phyloP scores from a whole-genome alignment of 2,113 vertebrate species.

The Brienomyrus brachyistius region DNA sequence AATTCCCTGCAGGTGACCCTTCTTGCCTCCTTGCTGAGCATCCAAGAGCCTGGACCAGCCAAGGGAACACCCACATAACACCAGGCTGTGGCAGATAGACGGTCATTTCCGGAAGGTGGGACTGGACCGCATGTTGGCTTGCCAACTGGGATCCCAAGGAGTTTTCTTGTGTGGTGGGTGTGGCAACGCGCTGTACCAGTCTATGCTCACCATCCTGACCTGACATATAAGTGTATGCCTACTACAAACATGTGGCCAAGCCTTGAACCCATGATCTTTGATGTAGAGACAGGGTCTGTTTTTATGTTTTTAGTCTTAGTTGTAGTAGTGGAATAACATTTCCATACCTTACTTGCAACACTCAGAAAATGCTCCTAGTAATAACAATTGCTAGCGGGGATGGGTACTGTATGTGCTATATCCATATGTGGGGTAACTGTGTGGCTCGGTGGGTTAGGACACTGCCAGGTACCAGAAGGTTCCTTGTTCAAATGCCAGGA shows the following conservation, averaged over 20 bases:
- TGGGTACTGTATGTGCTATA: background rate
- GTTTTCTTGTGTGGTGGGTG: background rate
- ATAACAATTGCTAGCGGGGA: background rate
- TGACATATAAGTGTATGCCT: background rate
- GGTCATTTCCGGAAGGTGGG: background rate
- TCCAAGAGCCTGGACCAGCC: background rate
- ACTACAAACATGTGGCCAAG: background rate
- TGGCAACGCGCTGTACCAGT: background rate
- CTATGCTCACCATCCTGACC: background rate
- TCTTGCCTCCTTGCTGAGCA: background rate
- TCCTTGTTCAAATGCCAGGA: background rate
- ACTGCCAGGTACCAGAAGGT: background rate
- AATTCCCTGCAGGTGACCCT: background rate
- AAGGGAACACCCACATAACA: background rate
- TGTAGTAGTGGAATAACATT: background rate
- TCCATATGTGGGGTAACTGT: background rate
- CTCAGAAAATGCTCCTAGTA: background rate
- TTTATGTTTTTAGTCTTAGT: background rate
- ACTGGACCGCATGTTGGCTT: background rate
- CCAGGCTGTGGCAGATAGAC: background rate
- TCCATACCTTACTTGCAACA: background rate
- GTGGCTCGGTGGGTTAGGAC: background rate
- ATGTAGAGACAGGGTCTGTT: background rate
- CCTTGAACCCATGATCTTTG: background rate
- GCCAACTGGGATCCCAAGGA: background rate